These are phyloP conservation scores for Saiga tatarica DNA, from an alignment of 2,113 vertebrate genomes.

Conservation along the genomic window DNA sequence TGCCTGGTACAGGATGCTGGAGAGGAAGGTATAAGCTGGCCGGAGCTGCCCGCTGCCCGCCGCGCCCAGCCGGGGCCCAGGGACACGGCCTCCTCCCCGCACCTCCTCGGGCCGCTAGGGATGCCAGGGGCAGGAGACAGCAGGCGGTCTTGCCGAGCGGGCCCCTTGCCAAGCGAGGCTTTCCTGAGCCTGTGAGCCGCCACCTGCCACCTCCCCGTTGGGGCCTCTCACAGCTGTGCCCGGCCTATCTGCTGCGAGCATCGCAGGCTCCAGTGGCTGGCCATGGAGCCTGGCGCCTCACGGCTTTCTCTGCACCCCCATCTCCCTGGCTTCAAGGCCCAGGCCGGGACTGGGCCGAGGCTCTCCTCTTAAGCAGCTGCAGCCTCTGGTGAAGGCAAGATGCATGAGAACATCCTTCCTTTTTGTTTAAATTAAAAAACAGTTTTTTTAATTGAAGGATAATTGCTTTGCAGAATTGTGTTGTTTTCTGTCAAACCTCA, in stretches of 20 bases:
- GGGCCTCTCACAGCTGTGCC: background rate
- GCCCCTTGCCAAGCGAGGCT: background rate
- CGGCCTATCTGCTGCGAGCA: accelerated
- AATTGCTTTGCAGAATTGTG: background rate
- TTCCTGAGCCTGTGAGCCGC: background rate
- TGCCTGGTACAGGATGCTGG: background rate
- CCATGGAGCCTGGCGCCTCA: background rate
- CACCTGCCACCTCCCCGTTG: accelerated
- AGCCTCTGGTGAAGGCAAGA: background rate
- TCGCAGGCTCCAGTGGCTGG: background rate
- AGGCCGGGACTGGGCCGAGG: background rate
- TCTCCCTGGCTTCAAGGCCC: background rate
- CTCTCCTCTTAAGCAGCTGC: background rate
- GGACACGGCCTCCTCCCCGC: background rate
- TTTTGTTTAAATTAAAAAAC: background rate
- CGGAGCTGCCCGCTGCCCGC: background rate
- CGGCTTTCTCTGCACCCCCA: accelerated
- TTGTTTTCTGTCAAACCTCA: background rate
- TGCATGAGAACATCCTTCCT: background rate
- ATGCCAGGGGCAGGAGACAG: background rate
- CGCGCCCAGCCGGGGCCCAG: background rate
- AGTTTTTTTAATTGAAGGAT: accelerated
- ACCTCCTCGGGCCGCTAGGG: background rate
- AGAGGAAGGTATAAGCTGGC: background rate
- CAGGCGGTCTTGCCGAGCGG: slow-evolving; percentile 16